Base-by-base conservation (phyloP, 1,140 invertebrate genomes). In the Globodera rostochiensis region DNA sequence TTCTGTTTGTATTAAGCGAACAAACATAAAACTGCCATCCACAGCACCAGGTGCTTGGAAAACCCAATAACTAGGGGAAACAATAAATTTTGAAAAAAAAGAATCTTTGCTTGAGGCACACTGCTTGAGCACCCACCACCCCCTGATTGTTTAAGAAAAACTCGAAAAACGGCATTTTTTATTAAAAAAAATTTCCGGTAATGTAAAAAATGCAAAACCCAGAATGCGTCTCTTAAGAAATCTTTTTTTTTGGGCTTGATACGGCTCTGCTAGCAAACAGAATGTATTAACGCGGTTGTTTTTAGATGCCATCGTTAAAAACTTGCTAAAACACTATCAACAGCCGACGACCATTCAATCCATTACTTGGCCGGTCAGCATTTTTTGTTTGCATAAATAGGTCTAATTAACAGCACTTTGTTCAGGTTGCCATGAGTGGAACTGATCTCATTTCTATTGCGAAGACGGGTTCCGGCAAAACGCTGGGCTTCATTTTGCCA, bases 371-470 rank as follows among this genome's bases (percentile, higher is more conserved):
- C 91, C 91, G 5, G 89, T 91, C 50, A 91, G 57, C 91, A 53
- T 53, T 9, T 53, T 53, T 53, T 36, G 36, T 36, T 53, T 5
- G 50, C 50, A 13, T 53, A 53, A 53, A 13, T 5, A 97, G 95
- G 95, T 95, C 95, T 6, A 11, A 13, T 53, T 13, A 36, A 0
- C 57, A 19, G 19, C 57, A 64, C 95, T 96, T 88, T 21, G 19
- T 64, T 64, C 19, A 64, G n/a, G 69, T 82, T 47, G 95, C 95
- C 77, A 93, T 97, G 91, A 94, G 93, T 90, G 96, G 96, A 21
- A 92, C 93, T 77, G 95, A 98, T 90, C 92, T 96, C 89, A 94
- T 96, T 78, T 95, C 95, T 19, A 96, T 97, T 81, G 95, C 96
- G 0, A 95, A 96, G 91, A 95, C 95, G 47, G 94, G 94, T 80